Conservation (phyloP, 2,797 vertebrate genomes). For the Eulemur albifrons region DNA sequence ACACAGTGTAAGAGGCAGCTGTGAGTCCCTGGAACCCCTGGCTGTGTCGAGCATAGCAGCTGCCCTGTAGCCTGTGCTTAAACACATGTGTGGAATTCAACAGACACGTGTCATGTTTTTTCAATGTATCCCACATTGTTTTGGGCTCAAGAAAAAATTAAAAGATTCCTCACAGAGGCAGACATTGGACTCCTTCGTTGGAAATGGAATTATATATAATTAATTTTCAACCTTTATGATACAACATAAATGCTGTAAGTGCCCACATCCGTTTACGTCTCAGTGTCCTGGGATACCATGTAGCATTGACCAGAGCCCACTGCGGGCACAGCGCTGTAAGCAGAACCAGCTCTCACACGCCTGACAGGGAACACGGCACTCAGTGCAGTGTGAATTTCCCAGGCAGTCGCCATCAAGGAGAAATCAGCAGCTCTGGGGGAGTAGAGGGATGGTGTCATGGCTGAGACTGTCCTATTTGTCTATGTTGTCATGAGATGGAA, state of each 20-base stretch:
- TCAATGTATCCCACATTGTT: too few species aligned
- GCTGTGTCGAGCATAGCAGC: fast-evolving
- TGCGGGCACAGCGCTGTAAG: background rate
- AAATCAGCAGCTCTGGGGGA: fast-evolving
- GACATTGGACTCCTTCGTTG: fast-evolving
- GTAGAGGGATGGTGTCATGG: fast-evolving
- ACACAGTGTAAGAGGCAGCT: background rate
- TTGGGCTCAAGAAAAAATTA: background rate
- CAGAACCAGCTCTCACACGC: background rate
- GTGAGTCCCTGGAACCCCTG: background rate
- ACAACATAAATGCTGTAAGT: background rate
- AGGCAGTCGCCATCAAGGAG: fast-evolving
- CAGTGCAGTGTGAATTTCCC: fast-evolving
- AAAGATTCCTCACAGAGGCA: background rate
- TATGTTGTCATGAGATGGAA: background rate
- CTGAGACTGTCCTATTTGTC: background rate
- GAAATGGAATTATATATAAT: background rate
- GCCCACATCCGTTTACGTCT: background rate
- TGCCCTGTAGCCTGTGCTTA: fast-evolving
- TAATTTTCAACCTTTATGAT: fast-evolving
- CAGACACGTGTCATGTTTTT: background rate
- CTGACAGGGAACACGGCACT: fast-evolving
- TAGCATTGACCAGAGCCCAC: background rate
- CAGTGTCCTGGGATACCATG: background rate
- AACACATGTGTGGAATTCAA: background rate